Percentiles rank a stretch among this genome's conserved stretches.
Evolutionary conservation across 1,140 invertebrate species (phyloP).

Genomic region (Drosophila paulistorum): DNA sequence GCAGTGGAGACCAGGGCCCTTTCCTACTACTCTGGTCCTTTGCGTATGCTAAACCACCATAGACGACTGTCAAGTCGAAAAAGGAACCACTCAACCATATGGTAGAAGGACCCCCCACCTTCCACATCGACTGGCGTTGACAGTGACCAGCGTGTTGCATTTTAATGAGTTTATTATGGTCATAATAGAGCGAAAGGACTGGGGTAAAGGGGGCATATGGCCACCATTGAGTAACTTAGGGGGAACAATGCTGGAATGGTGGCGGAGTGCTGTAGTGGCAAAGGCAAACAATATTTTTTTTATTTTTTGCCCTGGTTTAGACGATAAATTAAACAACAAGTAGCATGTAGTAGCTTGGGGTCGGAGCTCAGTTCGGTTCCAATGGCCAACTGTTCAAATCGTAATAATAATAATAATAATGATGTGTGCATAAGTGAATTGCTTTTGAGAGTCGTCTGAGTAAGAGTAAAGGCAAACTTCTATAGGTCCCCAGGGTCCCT

Average conservation of each 20-base stretch:
- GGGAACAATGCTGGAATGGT: neutral
- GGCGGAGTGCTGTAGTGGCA: neutral
- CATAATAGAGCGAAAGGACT: conserved; percentile 45
- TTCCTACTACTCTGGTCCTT: conserved; percentile 8
- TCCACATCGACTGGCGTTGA: conserved; percentile 46
- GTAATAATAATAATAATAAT: conserved; percentile 75
- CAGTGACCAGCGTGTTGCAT: conserved; percentile 60
- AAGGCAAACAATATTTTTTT: conserved; percentile 47
- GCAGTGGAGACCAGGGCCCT: neutral
- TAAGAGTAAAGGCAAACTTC: neutral
- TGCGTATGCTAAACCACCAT: conserved; percentile 66
- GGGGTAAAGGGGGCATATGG: conserved; percentile 8
- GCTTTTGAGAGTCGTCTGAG: conserved; percentile 8
- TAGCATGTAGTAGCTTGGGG: conserved; percentile 20
- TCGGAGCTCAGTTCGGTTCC: conserved; percentile 9
- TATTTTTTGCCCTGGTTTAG: conserved; percentile 48
- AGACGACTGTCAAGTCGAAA: conserved; percentile 39
- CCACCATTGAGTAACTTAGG: neutral
- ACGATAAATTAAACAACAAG: conserved; percentile 72
- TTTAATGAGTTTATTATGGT: conserved; percentile 80
- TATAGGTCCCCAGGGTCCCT: neutral
- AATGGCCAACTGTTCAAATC: conserved; percentile 26
- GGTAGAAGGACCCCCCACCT: conserved; percentile 23
- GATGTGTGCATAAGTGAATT: conserved; percentile 73
- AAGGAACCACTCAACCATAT: conserved; percentile 52